Base-by-base conservation (phyloP, 2,888 invertebrate genomes). In the Scotopteryx bipunctaria region DNA sequence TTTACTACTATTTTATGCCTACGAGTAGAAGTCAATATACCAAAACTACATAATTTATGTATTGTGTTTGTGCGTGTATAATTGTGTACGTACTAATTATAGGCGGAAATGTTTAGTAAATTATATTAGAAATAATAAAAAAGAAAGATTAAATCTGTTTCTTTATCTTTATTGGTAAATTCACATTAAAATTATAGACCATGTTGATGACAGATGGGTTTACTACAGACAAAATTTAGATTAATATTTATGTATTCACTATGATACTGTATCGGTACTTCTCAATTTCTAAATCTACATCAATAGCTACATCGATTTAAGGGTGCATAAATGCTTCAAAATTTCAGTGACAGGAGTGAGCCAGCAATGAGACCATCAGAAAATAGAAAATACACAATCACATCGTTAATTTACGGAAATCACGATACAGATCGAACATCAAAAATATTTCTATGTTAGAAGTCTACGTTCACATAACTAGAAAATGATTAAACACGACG, bases 111-210 rank as follows among this genome's bases (percentile, higher is more conserved):
- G n/a, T n/a, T n/a, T n/a, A n/a, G n/a, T n/a, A n/a, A n/a, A 44
- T 23, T 5, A 17, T 15, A 23, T 25, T 21, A 15, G 31, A 4
- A 1, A 11, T 63, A 59, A 63, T 63, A 55, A 70, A 69, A 70
- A 23, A 66, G 62, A 50, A 49, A 40, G 46, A 58, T 21, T 33
- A 11, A n/a, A 49, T 29, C 69, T 69, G 81, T 83, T 87, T 85
- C 81, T 83, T 84, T 81, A 74, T 75, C 83, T 89, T 89, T 89
- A 89, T 89, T 88, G 87, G 87, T 89, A 89, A 88, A 88, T 87
- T 87, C 88, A 90, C 89, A 89, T 90, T 90, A 86, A 89, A 89
- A 88, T 87, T 78, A 89, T 84, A 87, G 84, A 89, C 81, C 88
- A 88, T 80, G 83, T 88, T 79, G 85, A 83, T 86, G 87, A 86